phyloP scores from a whole-genome alignment of 2,797 vertebrate genomes.

The Notamacropus eugenii region DNA sequence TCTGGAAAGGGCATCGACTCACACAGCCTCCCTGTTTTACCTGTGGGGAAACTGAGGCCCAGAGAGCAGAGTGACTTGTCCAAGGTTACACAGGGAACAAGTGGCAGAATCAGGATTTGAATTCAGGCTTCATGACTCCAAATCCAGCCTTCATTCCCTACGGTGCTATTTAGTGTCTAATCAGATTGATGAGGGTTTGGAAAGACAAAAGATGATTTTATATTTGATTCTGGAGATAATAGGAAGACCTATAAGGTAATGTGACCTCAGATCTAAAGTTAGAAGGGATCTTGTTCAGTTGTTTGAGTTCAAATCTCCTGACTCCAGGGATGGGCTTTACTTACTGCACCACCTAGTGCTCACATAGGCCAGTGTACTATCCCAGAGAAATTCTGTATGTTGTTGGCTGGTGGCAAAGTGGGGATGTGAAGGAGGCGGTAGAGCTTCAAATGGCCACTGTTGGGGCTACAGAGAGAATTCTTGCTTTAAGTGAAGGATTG shows the following conservation, averaged over 20 bases:
- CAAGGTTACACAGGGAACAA: background rate
- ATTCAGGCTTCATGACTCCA: background rate
- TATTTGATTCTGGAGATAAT: background rate
- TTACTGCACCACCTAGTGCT: background rate
- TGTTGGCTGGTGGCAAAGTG: background rate
- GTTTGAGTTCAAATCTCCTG: background rate
- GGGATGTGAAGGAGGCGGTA: too few species aligned
- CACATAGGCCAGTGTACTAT: background rate
- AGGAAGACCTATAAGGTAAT: background rate
- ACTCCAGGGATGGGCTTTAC: background rate
- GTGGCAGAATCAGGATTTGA: background rate
- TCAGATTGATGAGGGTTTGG: background rate
- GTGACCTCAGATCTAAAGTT: background rate
- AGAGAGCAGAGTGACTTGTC: background rate
- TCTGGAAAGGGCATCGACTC: background rate
- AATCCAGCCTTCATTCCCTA: background rate
- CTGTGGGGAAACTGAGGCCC: background rate
- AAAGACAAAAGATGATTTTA: background rate
- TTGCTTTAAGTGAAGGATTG: background rate
- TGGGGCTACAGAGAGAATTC: background rate
- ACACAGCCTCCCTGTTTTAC: background rate
- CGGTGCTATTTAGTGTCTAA: background rate
- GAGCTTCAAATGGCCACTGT: background rate
- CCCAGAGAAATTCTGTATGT: too few species aligned
- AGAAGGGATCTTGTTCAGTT: background rate